phyloP scores from a whole-genome alignment of 2,888 invertebrate species.

The Oligia fasciuncula region DNA sequence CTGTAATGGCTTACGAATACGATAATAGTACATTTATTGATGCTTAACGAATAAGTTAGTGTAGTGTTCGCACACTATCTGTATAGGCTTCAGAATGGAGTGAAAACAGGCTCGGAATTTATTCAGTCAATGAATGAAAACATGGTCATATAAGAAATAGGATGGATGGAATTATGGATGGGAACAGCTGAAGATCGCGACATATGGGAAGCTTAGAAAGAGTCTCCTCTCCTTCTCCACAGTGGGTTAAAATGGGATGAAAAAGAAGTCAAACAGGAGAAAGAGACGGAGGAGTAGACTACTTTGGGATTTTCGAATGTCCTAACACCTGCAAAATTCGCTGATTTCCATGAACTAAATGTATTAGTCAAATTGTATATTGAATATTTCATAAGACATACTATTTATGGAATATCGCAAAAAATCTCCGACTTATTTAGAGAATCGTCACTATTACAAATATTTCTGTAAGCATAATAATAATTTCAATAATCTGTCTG shows the following conservation, averaged over 20 bases:
- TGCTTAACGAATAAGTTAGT: slow-evolving; percentile 13
- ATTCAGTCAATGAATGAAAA: neutral
- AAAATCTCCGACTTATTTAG: neutral
- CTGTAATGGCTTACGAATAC: slow-evolving; percentile 32
- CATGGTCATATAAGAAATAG: neutral
- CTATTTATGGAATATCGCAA: neutral
- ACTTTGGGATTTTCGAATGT: neutral
- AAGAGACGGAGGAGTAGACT: neutral
- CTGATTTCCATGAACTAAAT: neutral
- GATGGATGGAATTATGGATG: neutral
- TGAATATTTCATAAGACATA: slow-evolving; percentile 8
- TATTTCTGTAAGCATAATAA: slow-evolving; percentile 23
- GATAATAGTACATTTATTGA: slow-evolving; percentile 33
- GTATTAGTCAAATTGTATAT: neutral
- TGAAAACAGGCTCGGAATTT: neutral
- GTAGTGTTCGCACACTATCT: neutral
- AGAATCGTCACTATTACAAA: neutral
- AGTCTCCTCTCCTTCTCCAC: neutral
- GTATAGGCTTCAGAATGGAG: neutral
- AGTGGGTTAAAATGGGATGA: neutral
- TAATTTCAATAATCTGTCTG: slow-evolving; percentile 19
- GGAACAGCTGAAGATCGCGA: neutral
- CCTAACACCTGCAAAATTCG: neutral
- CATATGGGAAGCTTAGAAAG: neutral
- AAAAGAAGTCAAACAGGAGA: neutral